Evolutionary conservation across 2,888 invertebrate species (phyloP), one percentile per base, ranked within the genome.

Genomic region (Clunio marinus): DNA sequence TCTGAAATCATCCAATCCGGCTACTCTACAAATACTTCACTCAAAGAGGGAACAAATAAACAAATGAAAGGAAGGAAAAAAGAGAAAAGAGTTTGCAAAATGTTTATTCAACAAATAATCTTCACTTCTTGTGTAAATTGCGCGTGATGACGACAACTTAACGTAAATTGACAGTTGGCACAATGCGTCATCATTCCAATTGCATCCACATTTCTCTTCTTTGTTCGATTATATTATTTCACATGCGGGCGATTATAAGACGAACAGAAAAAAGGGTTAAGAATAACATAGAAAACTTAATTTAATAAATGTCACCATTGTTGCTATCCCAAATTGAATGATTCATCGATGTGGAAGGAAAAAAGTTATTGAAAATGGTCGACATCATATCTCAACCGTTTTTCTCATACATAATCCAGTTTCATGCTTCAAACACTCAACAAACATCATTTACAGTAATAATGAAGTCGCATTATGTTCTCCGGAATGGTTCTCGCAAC

Each of bases 81-180:
- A n/a, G n/a, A n/a, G 10, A 7, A 10, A 32, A 5, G 32, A n/a
- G n/a, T n/a, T n/a, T n/a, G n/a, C n/a, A n/a, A n/a, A 15, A 55
- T 55, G 24, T 55, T 55, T 55, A 24, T 24, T 55, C n/a, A 55
- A 24, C 24, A 24, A 55, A 55, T 55, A 24, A 55, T 10, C 5
- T 55, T 3, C 17, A 4, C 8, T 4, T 4, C 13, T 3, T 45
- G 45, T 15, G 20, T 20, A 55, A 55, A 55, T 55, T 55, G 55
- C 17, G 55, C 55, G 17, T 55, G 55, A 55, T 55, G 55, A 55
- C n/a, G 3, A 20, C n/a, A 20, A 55, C 17, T 55, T 55, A 7
- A 55, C 32, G 28, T 1, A 15, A 59, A 27, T 28, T 28, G 58
- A 58, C 58, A 58, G 58, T 58, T 58, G 58, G 20, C 55, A 55